These are phyloP conservation scores for Phocides pigmalion DNA, from an alignment of 1,140 invertebrate genomes.

Conservation along the genomic window DNA sequence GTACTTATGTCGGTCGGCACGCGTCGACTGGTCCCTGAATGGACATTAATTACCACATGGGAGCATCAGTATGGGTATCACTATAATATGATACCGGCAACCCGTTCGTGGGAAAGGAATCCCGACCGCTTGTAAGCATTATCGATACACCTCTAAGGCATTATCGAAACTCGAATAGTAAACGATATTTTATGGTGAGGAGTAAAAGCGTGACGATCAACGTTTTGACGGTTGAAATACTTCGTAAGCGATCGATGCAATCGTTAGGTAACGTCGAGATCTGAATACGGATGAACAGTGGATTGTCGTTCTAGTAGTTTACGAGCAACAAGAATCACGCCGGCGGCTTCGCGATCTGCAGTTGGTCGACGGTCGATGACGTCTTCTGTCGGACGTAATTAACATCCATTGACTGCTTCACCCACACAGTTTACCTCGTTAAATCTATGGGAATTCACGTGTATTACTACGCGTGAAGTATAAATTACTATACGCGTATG, in stretches of 20 bases:
- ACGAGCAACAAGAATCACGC: slow-evolving; percentile 41
- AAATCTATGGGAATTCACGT: slow-evolving; percentile 46
- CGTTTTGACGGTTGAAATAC: background rate
- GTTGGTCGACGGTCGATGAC: slow-evolving; percentile 46
- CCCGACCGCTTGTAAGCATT: slow-evolving; percentile 33
- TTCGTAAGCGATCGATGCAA: slow-evolving; percentile 45
- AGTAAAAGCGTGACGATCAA: slow-evolving; percentile 56
- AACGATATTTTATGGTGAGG: slow-evolving; percentile 4
- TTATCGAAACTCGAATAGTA: slow-evolving; percentile 22
- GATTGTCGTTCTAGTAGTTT: slow-evolving; percentile 57
- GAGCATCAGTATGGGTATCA: slow-evolving; percentile 36
- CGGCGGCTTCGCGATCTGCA: slow-evolving; percentile 23
- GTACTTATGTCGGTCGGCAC: slow-evolving; percentile 43
- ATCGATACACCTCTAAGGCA: slow-evolving; percentile 18
- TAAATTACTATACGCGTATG: slow-evolving; percentile 18
- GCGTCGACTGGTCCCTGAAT: slow-evolving; percentile 48
- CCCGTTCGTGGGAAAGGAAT: slow-evolving; percentile 60
- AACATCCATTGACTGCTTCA: slow-evolving; percentile 62
- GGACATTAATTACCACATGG: slow-evolving; percentile 55
- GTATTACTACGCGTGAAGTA: slow-evolving; percentile 30
- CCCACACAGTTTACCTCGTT: slow-evolving; percentile 53
- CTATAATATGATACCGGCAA: slow-evolving; percentile 40
- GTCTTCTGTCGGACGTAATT: slow-evolving; percentile 59
- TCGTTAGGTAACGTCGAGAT: slow-evolving; percentile 53
- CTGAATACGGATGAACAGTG: slow-evolving; percentile 53